Conservation (phyloP, 2,113 vertebrate genomes). For the Stegostoma tigrinum region DNA sequence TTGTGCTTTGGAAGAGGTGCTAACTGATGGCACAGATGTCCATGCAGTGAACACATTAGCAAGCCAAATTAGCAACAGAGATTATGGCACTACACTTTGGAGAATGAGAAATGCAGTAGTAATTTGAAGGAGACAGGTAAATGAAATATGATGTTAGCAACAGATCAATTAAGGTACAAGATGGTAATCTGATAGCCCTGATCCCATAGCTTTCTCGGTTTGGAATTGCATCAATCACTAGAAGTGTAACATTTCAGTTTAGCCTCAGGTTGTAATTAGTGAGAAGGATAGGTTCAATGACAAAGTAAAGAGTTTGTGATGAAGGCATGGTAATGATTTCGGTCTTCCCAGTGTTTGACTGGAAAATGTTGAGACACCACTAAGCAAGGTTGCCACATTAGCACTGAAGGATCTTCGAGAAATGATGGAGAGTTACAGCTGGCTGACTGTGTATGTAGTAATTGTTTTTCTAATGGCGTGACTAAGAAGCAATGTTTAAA, state of each 20-base stretch:
- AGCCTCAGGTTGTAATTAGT: neutral
- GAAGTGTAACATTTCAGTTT: neutral
- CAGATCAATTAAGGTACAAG: neutral
- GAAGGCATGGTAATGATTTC: neutral
- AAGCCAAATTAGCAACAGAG: neutral
- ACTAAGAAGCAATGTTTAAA: neutral
- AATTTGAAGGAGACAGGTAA: neutral
- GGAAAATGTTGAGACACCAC: neutral
- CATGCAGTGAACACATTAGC: neutral
- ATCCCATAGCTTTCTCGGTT: neutral
- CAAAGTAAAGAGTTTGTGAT: neutral
- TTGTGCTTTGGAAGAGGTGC: neutral
- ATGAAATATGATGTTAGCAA: neutral
- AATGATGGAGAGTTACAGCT: neutral
- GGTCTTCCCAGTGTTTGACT: neutral
- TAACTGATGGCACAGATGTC: neutral
- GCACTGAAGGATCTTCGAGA: too few relatives aligned
- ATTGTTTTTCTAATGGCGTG: neutral
- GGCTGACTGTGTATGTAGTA: too few relatives aligned
- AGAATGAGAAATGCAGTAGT: neutral
- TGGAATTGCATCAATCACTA: neutral
- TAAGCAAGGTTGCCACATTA: neutral
- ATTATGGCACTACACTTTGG: neutral
- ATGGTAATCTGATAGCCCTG: neutral
- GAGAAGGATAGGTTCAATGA: neutral